Evolutionary conservation across 2,888 invertebrate species (phyloP), one percentile per base, ranked within the genome.

Genomic region (Eupithecia inturbata): DNA sequence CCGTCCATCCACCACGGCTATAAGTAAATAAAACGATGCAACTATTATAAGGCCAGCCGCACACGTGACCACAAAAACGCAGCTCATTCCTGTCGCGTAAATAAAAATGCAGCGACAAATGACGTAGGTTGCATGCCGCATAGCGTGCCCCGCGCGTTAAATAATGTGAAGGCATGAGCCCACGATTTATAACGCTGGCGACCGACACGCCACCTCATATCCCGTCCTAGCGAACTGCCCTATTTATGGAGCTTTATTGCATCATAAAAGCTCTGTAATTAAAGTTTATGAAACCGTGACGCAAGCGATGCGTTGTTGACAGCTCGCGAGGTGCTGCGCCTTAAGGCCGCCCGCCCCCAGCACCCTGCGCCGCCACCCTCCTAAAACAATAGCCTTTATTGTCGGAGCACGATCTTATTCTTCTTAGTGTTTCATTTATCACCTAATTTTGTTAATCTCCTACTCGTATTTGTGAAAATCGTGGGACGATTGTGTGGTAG

Each of bases 101-200:
- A 80, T 80, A 80, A 80, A 80, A 81, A 80, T 72, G 79, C 78
- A 74, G 67, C 78, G 80, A 79, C 79, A 78, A 84, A 84, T 85
- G 84, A 82, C 80, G 83, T 77, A 67, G 79, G 72, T 78, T 71
- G 74, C 78, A 78, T 81, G 80, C 75, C 82, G 80, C 77, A 79
- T 88, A 79, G 85, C 89, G 86, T 87, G 88, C 79, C 79, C 77
- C 75, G 71, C 80, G 85, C 85, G 86, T 85, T 87, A 87, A 87
- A 87, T 86, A 87, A 86, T 83, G 85, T 85, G 84, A 83, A 85
- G 85, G 85, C 84, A 87, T 82, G 85, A 81, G 81, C 82, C 78
- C 73, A 81, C 78, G 84, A 85, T 87, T 87, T 86, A 85, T 83
- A 82, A 79, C 74, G 74, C 67, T 67, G 74, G 77, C 82, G 81